Conservation (phyloP, 2,888 invertebrate genomes). For the Pristionchus mayeri region DNA sequence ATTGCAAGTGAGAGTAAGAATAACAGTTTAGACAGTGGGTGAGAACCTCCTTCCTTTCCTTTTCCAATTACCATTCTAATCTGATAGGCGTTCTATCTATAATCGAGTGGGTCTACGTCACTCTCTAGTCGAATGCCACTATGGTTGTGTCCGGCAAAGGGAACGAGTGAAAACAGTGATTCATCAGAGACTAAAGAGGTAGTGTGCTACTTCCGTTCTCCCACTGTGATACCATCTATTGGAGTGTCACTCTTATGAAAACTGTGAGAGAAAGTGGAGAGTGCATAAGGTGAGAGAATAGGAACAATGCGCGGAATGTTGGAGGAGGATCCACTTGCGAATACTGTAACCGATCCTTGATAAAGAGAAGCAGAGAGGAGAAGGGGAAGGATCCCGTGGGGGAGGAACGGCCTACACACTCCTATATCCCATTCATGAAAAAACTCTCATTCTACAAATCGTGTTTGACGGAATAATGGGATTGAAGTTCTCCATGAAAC, state of each 20-base stretch:
- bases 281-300: not conserved
- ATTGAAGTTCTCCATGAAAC: no score
- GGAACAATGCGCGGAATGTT: slow-evolving; percentile 12
- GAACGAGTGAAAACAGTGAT: not conserved
- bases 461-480: no score
- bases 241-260: slow-evolving; percentile 8
- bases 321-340: not conserved
- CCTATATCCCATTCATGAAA: no score
- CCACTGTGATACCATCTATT: not conserved
- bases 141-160: no score
- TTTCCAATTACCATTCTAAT: not conserved
- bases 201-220: slow-evolving; percentile 2
- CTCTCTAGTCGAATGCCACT: not conserved
- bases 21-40: not conserved
- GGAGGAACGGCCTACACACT: not conserved
- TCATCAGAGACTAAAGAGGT: not conserved
- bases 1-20: no score
- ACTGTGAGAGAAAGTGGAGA: not conserved
- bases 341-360: slow-evolving; percentile 20
- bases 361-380: no score
- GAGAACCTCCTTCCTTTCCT: not conserved
- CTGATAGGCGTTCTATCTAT: not conserved
- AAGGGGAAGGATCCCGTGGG: not conserved
- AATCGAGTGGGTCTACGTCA: not conserved
- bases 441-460: no score